These are phyloP conservation scores for Mystacides longicornis DNA, from an alignment of 2,888 invertebrate species.

Conservation along the genomic window DNA sequence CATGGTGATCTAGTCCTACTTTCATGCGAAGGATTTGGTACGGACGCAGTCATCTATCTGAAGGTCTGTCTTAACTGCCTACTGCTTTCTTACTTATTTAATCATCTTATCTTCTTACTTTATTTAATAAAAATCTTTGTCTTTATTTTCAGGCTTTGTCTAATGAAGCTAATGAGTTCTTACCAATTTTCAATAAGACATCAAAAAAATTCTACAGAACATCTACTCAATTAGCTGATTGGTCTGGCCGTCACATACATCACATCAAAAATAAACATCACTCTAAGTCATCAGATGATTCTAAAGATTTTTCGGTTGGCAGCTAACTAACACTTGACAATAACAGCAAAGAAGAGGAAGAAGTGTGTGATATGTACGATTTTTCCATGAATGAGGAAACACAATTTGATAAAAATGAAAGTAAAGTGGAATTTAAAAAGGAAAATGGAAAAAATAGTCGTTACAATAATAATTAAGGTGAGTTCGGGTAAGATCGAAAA, in stretches of 20 bases:
- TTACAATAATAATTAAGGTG: too few species aligned
- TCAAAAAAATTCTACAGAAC: slow-evolving; percentile 85
- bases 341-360: too few species aligned
- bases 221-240: slow-evolving; percentile 77
- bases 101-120: neutral
- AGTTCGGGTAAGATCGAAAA: too few species aligned
- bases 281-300: slow-evolving; percentile 2
- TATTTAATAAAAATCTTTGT: neutral
- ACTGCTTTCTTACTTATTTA: neutral
- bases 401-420: too few species aligned
- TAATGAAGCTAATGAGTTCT: slow-evolving; percentile 92
- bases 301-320: slow-evolving; percentile 14
- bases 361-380: too few species aligned
- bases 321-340: slow-evolving; percentile 20
- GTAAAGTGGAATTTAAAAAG: too few species aligned
- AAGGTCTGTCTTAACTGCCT: slow-evolving; percentile 57
- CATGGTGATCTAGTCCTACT: slow-evolving; percentile 91
- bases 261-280: slow-evolving; percentile 13
- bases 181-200: slow-evolving; percentile 96
- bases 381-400: too few species aligned
- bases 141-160: slow-evolving; percentile 68
- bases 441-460: too few species aligned
- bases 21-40: slow-evolving; percentile 95
- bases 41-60: slow-evolving; percentile 92
- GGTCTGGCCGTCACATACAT: slow-evolving; percentile 53